A percentile compares a stretch with the other conserved stretches of the same genome.
These are phyloP conservation scores for Dryomyza anilis DNA, from an alignment of 2,888 invertebrate genomes.

Conservation along the genomic window DNA sequence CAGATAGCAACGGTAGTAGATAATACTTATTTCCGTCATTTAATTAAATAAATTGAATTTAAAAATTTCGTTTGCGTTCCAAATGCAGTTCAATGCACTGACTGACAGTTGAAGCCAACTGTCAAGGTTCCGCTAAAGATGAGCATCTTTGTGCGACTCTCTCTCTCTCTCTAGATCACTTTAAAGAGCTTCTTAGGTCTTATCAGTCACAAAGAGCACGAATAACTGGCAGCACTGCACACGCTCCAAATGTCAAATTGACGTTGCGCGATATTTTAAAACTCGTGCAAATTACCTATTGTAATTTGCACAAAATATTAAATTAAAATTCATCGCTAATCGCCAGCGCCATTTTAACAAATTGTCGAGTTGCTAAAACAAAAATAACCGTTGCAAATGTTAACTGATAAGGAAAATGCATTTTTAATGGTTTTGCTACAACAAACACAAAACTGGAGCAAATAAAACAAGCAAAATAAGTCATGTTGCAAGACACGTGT, in stretches of 20 bases:
- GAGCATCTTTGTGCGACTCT: neutral
- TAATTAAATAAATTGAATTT: neutral
- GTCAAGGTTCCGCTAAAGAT: neutral
- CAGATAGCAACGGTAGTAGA: too few species aligned
- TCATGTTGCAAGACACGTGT: neutral
- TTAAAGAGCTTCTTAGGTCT: neutral
- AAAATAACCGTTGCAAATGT: too few species aligned
- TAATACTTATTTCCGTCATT: neutral
- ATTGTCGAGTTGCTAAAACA: neutral
- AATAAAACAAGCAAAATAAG: neutral
- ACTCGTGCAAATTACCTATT: too few species aligned
- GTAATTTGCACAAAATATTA: too few species aligned
- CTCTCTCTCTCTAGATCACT: neutral
- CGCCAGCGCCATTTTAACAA: neutral
- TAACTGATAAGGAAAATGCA: slow-evolving; percentile 18
- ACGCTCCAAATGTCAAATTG: neutral
- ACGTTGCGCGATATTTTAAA: neutral
- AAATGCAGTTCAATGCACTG: neutral
- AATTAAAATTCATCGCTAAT: neutral
- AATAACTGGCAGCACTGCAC: neutral
- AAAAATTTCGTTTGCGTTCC: too few species aligned
- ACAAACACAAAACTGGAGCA: neutral
- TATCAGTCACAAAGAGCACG: neutral
- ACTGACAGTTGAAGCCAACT: neutral
- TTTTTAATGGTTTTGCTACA: neutral